Conservation (phyloP, 2,888 invertebrate genomes). For the Cephonodes hylas region DNA sequence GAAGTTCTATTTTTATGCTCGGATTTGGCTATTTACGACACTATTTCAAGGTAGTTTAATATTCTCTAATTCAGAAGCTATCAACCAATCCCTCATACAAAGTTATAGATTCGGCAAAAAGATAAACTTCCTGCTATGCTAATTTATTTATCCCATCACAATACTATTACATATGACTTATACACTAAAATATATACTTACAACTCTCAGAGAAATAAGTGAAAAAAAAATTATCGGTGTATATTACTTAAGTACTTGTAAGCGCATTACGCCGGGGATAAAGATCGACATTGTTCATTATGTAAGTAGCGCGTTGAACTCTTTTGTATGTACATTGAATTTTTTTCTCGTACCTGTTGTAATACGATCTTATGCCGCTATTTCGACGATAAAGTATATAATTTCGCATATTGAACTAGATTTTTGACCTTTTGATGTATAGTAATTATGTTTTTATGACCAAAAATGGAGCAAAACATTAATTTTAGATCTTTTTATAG, state of each 20-base stretch:
- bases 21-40: too few species aligned
- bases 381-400: neutral
- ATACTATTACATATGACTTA: neutral
- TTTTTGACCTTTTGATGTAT: neutral
- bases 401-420: neutral
- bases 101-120: too few species aligned
- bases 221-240: neutral
- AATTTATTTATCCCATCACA: neutral
- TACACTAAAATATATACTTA: neutral
- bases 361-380: neutral
- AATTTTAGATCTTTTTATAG: too few species aligned
- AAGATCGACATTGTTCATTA: constrained; percentile 20
- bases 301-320: constrained; percentile 51
- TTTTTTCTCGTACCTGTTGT: constrained; percentile 10
- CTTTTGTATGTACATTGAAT: constrained; percentile 39
- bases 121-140: too few species aligned
- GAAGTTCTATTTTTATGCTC: too few species aligned
- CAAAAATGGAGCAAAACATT: neutral
- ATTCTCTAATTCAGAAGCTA: too few species aligned
- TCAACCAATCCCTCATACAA: too few species aligned
- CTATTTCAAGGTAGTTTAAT: too few species aligned
- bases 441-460: neutral
- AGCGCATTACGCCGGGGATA: neutral
- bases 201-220: neutral
- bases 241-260: neutral